Conservation (phyloP, 2,797 vertebrate species). For the Pangasius djambal region DNA sequence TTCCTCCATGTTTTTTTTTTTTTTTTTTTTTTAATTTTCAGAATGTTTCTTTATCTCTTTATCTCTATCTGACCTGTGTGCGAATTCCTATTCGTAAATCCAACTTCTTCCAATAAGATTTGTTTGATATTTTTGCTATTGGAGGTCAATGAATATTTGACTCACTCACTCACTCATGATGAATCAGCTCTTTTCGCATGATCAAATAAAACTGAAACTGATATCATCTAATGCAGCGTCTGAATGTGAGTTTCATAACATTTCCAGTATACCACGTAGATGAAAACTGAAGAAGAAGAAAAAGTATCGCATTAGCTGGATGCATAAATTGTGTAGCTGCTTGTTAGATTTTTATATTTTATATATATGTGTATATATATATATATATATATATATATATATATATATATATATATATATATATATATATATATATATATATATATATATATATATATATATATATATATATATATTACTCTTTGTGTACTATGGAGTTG, state of each 20-base stretch:
- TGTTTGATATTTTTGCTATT: conserved; percentile 17
- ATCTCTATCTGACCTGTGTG: background rate
- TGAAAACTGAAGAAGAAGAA: background rate
- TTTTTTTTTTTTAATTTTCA: background rate
- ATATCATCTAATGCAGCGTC: conserved; percentile 4
- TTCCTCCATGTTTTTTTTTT: background rate
- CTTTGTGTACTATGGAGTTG: background rate
- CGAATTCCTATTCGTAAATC: background rate
- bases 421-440: too few relatives aligned
- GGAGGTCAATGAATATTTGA: conserved; percentile 33
- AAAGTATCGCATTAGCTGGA: background rate
- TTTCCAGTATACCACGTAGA: background rate
- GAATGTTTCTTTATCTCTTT: conserved; percentile 2
- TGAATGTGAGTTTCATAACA: conserved; percentile 7
- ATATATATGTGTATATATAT: too few relatives aligned
- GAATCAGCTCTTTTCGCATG: conserved; percentile 29
- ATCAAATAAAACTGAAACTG: conserved; percentile 27
- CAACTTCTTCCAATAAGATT: background rate
- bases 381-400: too few relatives aligned
- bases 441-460: too few relatives aligned
- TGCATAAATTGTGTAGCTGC: background rate
- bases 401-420: too few relatives aligned
- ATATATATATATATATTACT: too few relatives aligned
- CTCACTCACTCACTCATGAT: conserved; percentile 4
- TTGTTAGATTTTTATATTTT: background rate